A percentile compares a stretch with the other conserved stretches of the same genome.
These are phyloP conservation scores for Hirudo medicinalis DNA, from an alignment of 1,140 invertebrate genomes.

Conservation along the genomic window DNA sequence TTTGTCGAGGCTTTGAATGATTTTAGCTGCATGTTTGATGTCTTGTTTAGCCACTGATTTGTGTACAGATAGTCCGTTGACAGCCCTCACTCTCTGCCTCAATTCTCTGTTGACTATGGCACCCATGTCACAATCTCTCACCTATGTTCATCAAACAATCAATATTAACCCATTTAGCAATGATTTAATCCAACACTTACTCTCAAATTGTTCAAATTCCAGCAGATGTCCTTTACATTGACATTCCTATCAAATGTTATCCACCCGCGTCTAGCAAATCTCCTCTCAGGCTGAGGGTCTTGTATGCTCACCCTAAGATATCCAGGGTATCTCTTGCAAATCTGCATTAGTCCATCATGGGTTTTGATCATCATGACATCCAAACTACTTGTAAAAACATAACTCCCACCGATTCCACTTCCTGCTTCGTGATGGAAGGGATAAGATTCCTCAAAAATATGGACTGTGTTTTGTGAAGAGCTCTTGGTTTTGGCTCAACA, in stretches of 20 bases:
- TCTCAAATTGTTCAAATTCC: constrained; percentile 89
- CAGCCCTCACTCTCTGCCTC: constrained; percentile 74
- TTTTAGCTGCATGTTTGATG: constrained; percentile 79
- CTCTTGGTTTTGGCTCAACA: constrained; percentile 28
- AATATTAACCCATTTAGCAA: not conserved
- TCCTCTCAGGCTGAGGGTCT: constrained; percentile 83
- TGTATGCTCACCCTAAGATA: constrained; percentile 90
- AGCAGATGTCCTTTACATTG: constrained; percentile 98
- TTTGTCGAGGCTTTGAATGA: constrained; percentile 83
- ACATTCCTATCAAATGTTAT: constrained; percentile 91
- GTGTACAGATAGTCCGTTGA: constrained; percentile 81
- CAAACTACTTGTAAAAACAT: not conserved
- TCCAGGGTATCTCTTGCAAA: constrained; percentile 85
- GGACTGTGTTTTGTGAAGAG: constrained; percentile 79
- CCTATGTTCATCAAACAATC: constrained; percentile 39
- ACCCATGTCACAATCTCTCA: constrained; percentile 80
- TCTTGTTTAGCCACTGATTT: constrained; percentile 74
- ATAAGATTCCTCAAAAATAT: constrained; percentile 91
- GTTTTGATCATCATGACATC: too few species aligned
- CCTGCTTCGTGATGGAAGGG: constrained; percentile 84
- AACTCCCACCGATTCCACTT: constrained; percentile 76
- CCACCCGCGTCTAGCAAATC: constrained; percentile 92
- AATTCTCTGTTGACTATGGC: constrained; percentile 87
- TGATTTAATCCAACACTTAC: constrained; percentile 43
- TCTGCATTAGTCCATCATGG: constrained; percentile 44